A percentile compares a stretch with the other conserved stretches of the same genome.
These are phyloP conservation scores for Augochlora pura DNA, from an alignment of 1,140 invertebrate species.

Conservation along the genomic window DNA sequence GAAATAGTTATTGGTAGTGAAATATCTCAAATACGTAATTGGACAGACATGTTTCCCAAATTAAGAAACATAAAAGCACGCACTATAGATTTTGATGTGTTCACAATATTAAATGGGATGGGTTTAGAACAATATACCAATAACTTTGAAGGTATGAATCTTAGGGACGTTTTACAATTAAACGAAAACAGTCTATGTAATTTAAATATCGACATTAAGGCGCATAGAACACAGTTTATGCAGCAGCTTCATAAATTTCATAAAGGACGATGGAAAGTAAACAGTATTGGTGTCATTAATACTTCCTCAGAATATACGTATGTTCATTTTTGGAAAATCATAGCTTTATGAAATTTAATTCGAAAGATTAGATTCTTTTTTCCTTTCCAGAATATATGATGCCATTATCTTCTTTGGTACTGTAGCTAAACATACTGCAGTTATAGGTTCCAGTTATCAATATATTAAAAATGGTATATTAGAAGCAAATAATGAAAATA, in stretches of 20 bases:
- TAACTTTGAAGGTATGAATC: constrained; percentile 77
- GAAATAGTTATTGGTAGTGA: constrained; percentile 43
- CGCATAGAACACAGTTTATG: constrained; percentile 80
- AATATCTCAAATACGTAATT: constrained; percentile 41
- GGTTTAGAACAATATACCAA: constrained; percentile 77
- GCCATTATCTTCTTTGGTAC: constrained; percentile 65
- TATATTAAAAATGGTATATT: constrained; percentile 65
- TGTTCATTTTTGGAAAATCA: constrained; percentile 27
- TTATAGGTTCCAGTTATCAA: constrained; percentile 72
- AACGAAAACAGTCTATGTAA: constrained; percentile 79
- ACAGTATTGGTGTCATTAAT: constrained; percentile 60
- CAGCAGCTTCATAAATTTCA: constrained; percentile 80
- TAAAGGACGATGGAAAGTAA: constrained; percentile 79
- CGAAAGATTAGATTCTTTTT: constrained; percentile 1
- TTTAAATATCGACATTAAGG: constrained; percentile 80
- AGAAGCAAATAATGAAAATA: constrained; percentile 42
- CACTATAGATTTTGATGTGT: constrained; percentile 65
- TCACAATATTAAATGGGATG: constrained; percentile 80
- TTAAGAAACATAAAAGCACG: constrained; percentile 48
- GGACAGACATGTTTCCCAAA: constrained; percentile 71
- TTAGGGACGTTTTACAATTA: constrained; percentile 80
- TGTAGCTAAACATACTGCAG: constrained; percentile 63
- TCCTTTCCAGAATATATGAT: constrained; percentile 68
- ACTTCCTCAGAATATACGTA: constrained; percentile 58
- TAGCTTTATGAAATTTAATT: constrained; percentile 1